A percentile compares a stretch with the other conserved stretches of the same genome.
These are phyloP conservation scores for Etia nguti DNA, from an alignment of 2,113 vertebrate genomes.

Conservation along the genomic window DNA sequence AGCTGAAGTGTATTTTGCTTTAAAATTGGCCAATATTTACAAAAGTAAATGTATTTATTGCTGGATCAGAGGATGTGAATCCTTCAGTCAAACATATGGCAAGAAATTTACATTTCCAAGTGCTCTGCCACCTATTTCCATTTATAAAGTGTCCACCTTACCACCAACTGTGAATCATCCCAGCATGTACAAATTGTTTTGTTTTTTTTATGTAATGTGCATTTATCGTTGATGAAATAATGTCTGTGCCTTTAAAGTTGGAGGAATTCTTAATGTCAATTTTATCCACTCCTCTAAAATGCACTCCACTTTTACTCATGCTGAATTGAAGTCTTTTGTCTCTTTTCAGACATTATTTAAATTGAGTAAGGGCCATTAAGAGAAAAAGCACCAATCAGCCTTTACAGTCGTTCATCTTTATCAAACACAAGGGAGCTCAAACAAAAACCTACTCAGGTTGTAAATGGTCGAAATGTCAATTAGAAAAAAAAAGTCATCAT, in stretches of 20 bases:
- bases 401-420: conserved; percentile 56
- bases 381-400: conserved; percentile 55
- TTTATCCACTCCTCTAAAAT: conserved; percentile 19
- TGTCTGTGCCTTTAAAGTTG: conserved; percentile 17
- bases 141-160: neutral
- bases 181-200: neutral
- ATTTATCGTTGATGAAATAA: conserved; percentile 19
- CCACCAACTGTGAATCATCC: neutral
- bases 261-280: conserved; percentile 24
- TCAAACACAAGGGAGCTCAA: conserved; percentile 66
- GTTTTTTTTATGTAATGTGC: neutral
- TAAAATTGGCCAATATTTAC: neutral
- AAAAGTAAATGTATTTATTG: neutral
- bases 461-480: conserved; percentile 79
- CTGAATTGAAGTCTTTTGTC: conserved; percentile 53
- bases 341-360: conserved; percentile 49
- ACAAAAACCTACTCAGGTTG: conserved; percentile 71
- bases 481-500: conserved; percentile 65
- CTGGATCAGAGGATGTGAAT: neutral
- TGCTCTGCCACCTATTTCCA: neutral
- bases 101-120: neutral
- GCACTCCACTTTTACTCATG: conserved; percentile 32
- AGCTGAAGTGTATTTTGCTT: neutral
- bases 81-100: neutral
- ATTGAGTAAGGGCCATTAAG: conserved; percentile 55